Conservation (phyloP, 1,140 invertebrate genomes). For the Zaprionus gabonicus region DNA sequence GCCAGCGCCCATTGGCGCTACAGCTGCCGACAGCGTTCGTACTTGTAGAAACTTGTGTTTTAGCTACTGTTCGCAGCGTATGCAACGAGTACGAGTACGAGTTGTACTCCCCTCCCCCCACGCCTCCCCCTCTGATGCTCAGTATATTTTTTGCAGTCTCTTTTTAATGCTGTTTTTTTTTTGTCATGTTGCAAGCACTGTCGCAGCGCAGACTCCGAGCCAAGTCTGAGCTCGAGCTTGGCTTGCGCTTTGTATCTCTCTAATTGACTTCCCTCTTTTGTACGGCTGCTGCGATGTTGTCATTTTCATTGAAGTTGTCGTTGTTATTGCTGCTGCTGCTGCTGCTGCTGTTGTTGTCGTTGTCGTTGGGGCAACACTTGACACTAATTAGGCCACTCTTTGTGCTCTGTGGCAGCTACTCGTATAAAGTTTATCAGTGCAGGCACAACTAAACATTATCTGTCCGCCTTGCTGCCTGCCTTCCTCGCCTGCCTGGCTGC, state of each 20-base stretch:
- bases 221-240: slow-evolving; percentile 26
- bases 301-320: slow-evolving; percentile 66
- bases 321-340: slow-evolving; percentile 39
- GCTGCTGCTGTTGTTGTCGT: slow-evolving; percentile 33
- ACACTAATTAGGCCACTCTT: slow-evolving; percentile 82
- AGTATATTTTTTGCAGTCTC: slow-evolving; percentile 25
- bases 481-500: slow-evolving; percentile 12
- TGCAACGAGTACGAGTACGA: slow-evolving; percentile 3
- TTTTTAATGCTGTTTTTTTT: slow-evolving; percentile 7
- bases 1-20: slow-evolving; percentile 54
- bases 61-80: slow-evolving; percentile 70
- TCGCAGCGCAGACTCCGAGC: slow-evolving; percentile 39
- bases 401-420: slow-evolving; percentile 61
- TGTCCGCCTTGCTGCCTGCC: slow-evolving; percentile 19
- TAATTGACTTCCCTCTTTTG: slow-evolving; percentile 81
- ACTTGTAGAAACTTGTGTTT: slow-evolving; percentile 77
- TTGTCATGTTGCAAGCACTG: slow-evolving; percentile 56
- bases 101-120: neutral
- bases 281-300: slow-evolving; percentile 71
- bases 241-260: slow-evolving; percentile 72
- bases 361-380: slow-evolving; percentile 75
- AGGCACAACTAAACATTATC: slow-evolving; percentile 65
- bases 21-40: slow-evolving; percentile 56
- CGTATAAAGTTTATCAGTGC: slow-evolving; percentile 52
- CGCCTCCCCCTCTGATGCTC: neutral